Percentiles rank a stretch among this genome's conserved stretches.
These are phyloP conservation scores for Stomatorhinus ivindoensis DNA, from an alignment of 2,113 vertebrate genomes.

Conservation along the genomic window DNA sequence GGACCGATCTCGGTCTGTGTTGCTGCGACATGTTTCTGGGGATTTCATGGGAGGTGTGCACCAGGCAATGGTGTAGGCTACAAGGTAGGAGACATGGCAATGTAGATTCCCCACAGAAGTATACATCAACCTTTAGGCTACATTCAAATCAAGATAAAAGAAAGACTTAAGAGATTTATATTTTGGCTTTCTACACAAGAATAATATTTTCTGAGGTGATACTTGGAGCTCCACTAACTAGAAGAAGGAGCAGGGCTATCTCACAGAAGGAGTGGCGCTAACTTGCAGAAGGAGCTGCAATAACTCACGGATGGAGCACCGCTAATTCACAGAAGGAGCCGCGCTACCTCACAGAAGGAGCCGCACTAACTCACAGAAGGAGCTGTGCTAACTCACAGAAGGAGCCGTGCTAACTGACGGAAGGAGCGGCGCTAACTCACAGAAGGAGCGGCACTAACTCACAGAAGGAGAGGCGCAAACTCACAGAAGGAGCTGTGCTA, in stretches of 20 bases:
- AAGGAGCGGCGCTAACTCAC: not conserved
- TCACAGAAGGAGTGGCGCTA: too few relatives aligned
- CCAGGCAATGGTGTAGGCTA: not conserved
- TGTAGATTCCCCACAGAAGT: not conserved
- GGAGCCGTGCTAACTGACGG: not conserved
- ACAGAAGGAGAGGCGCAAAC: too few relatives aligned
- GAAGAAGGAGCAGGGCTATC: too few relatives aligned
- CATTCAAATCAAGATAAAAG: not conserved
- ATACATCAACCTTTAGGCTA: not conserved
- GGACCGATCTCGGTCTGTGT: not conserved
- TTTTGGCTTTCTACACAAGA: not conserved
- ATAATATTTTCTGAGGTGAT: slow-evolving; percentile 53
- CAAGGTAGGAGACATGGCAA: not conserved
- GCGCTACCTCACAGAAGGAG: not conserved
- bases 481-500: not conserved
- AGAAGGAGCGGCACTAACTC: slow-evolving; percentile 62
- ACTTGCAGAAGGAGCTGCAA: not conserved
- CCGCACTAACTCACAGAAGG: too few relatives aligned
- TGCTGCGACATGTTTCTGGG: not conserved
- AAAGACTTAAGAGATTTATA: not conserved
- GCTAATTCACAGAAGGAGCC: too few relatives aligned
- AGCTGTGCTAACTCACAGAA: not conserved
- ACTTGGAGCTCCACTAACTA: too few relatives aligned
- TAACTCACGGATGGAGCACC: not conserved
- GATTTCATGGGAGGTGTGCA: not conserved